Evolutionary conservation across 2,113 vertebrate species (phyloP).

Genomic region (Muntiacus reevesi): DNA sequence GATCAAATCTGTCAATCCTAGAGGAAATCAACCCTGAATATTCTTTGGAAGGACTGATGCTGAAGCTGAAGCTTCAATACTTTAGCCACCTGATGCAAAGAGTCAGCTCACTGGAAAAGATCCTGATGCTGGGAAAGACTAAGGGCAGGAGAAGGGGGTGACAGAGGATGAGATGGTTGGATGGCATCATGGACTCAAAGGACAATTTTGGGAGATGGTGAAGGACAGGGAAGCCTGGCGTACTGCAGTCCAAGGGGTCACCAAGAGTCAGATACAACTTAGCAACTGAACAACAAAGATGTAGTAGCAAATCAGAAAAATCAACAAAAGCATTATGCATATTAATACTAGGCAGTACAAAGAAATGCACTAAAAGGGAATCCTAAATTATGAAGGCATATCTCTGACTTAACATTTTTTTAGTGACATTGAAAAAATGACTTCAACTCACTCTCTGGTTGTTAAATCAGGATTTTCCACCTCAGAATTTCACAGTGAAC

Average conservation of each 20-base stretch:
- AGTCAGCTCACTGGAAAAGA: neutral
- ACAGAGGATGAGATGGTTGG: neutral
- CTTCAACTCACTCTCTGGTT: neutral
- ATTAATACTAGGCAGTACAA: neutral
- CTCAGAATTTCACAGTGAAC: neutral
- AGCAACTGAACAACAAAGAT: neutral
- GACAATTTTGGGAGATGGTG: neutral
- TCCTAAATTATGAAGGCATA: neutral
- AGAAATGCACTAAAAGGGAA: neutral
- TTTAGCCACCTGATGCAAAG: neutral
- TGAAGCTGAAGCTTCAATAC: neutral
- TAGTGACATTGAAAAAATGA: neutral
- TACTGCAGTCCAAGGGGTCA: neutral
- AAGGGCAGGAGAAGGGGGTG: neutral
- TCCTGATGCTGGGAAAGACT: neutral
- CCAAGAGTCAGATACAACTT: neutral
- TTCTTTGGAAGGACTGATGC: neutral
- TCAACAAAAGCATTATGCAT: neutral
- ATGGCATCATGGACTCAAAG: neutral
- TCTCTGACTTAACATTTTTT: neutral
- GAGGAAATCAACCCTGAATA: neutral
- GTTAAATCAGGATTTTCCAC: neutral
- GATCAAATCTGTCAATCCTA: neutral
- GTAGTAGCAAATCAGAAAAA: constrained; percentile 7
- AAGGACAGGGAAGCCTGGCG: neutral